Evolutionary conservation across 37 sponge, comb jelly and placozoan genomes (phyloP), one percentile per base, ranked within the genome.

Genomic region (Oscarella lobularis): DNA sequence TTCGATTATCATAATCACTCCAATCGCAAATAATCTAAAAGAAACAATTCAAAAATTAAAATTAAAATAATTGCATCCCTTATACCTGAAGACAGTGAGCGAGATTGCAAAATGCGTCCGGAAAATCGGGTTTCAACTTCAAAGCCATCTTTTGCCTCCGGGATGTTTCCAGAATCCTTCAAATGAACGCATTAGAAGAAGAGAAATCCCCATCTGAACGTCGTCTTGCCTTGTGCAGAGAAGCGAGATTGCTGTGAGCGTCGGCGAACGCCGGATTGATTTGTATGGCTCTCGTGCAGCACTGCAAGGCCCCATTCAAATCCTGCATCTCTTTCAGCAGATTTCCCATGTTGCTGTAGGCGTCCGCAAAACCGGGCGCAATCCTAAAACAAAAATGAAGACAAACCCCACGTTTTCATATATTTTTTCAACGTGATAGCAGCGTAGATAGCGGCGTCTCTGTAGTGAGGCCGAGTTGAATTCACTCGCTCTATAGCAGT

Each of bases 301-400:
- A 98, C 77, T 98, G 91, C 34, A 98, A 75, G 34, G 99, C 99
- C 31, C 94, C 94, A 37, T 76, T 69, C 2, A 94, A 74, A 75
- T 98, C 99, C 68, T 91, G 92, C 90, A 98, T 91, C 84, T 98
- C 99, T 73, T 98, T 98, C 55, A 98, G 87, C 0, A 94, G 90
- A 81, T 98, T 98, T 1, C 99, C 99, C 99, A 98, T 98, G 85
- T 98, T 98, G 76, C 86, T 85, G 83, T 98, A 98, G 30, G 99
- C 99, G 84, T 98, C 99, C 14, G 99, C 99, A 87, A 98, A 98
- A 55, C 80, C 86, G 0, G 99, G 99, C 33, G 94, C 91, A 74
- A 98, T 98, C n/a, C n/a, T n/a, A n/a, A n/a, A n/a, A n/a, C n/a
- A n/a, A n/a, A n/a, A n/a, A n/a, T n/a, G n/a, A n/a, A n/a, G n/a